Evolutionary conservation across 2,888 invertebrate genomes (phyloP).

Genomic region (Drosophila meridionalis): DNA sequence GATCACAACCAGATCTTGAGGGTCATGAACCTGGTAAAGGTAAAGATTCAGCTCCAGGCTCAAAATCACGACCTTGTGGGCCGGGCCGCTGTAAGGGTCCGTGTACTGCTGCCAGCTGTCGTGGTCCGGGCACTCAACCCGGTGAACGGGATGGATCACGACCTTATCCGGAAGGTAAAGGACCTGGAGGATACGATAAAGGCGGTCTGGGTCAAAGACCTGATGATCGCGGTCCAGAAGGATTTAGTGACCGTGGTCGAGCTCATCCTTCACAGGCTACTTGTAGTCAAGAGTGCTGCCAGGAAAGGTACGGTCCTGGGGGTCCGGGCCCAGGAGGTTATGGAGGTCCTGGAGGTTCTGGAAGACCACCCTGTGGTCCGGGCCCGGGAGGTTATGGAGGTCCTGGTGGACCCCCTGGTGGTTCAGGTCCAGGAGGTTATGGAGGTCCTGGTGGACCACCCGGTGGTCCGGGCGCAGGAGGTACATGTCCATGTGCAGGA

Average conservation of each 20-base stretch:
- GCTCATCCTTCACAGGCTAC: not conserved
- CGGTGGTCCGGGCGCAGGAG: conserved; percentile 2
- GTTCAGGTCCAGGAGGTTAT: not conserved
- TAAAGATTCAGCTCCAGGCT: too few species aligned
- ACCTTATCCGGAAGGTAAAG: conserved; percentile 2
- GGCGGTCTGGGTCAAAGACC: not conserved
- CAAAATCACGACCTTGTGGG: not conserved
- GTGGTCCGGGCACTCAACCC: not conserved
- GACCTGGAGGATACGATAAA: not conserved
- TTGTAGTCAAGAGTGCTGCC: not conserved
- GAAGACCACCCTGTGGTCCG: conserved; percentile 1
- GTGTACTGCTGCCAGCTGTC: not conserved
- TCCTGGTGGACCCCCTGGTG: not conserved
- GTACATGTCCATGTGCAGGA: conserved; percentile 5
- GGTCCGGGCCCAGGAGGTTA: conserved; percentile 2
- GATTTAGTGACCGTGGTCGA: not conserved
- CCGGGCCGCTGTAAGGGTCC: not conserved
- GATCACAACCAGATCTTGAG: not conserved
- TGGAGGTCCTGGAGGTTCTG: not conserved
- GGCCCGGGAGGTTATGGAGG: not conserved
- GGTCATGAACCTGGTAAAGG: not conserved
- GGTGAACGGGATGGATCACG: not conserved
- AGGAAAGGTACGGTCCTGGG: not conserved
- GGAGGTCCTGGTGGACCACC: conserved; percentile 2
- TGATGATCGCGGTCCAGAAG: not conserved